phyloP scores from a whole-genome alignment of 2,113 vertebrate species.

The Corydoras maculifer region DNA sequence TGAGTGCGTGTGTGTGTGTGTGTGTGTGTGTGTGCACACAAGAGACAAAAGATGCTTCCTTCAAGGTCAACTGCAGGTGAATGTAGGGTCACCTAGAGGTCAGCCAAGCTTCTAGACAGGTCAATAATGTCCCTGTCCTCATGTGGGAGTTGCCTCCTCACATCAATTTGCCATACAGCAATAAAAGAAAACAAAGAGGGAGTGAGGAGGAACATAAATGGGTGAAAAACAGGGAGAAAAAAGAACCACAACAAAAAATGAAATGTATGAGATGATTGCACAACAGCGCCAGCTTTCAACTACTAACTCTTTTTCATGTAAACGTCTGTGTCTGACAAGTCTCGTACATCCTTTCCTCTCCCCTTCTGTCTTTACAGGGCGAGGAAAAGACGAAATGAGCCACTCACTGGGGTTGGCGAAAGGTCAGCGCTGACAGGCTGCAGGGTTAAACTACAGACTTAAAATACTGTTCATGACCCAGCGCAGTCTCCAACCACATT shows the following conservation, averaged over 20 bases:
- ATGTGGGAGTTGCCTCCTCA: conserved; percentile 63
- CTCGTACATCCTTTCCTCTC: conserved; percentile 78
- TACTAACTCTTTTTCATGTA: conserved; percentile 97
- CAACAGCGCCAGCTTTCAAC: conserved; percentile 88
- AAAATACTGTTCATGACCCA: conserved; percentile 99
- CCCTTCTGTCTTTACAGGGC: conserved; percentile 52
- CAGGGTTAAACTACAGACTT: conserved; percentile 99
- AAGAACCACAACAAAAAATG: conserved; percentile 45
- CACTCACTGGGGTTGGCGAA: conserved; percentile 97
- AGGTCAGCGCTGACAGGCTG: conserved; percentile 98
- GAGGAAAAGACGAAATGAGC: conserved; percentile 88
- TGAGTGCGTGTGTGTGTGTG: conserved; percentile 39
- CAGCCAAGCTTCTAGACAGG: conserved; percentile 82
- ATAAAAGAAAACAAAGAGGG: conserved; percentile 75
- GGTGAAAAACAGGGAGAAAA: not conserved
- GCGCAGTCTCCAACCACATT: conserved; percentile 91
- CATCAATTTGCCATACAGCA: conserved; percentile 83
- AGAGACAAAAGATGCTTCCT: conserved; percentile 73
- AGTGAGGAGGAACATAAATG: conserved; percentile 1
- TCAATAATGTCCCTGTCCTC: conserved; percentile 91
- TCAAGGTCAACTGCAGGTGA: conserved; percentile 99
- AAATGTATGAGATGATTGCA: conserved; percentile 96
- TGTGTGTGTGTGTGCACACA: conserved; percentile 40
- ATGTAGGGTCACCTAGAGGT: conserved; percentile 87
- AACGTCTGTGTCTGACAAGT: conserved; percentile 94